Evolutionary conservation across 1,140 invertebrate species (phyloP), one percentile per base, ranked within the genome.

Genomic region (Penaeus vannamei): DNA sequence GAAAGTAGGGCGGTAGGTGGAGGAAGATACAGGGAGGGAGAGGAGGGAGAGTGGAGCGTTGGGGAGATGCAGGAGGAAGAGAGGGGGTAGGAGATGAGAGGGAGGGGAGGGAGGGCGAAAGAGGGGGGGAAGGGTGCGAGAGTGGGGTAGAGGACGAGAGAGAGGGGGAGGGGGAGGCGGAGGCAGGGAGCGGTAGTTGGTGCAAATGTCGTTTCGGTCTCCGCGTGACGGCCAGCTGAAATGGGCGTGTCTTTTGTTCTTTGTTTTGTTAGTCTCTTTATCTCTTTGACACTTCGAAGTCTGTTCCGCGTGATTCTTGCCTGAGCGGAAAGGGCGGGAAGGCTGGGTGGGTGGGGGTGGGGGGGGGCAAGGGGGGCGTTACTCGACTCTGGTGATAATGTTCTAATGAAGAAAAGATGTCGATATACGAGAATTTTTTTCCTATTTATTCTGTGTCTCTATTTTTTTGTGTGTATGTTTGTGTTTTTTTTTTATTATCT

Each of bases 331-430:
- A 60, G 20, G 60, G 62, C 2, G 1, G 20, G 29, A n/a, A 83
- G 29, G 36, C n/a, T 26, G n/a, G n/a, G n/a, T n/a, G n/a, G 36
- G 3, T 7, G 36, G 60, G 29, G 81, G 77, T 1, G 77, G 32
- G 32, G n/a, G 77, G 32, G 77, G 77, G 23, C 12, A 29, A 22
- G 5, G 22, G 46, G 1, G 10, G 26, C 23, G 60, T 66, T 29
- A 72, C 84, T 85, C 72, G 69, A 69, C 69, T 85, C 64, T 76
- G 32, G 12, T 22, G 42, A 64, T 72, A 76, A 72, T 53, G 76
- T 76, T 23, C 19, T 76, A 12, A 20, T 26, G 36, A 22, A 23
- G 64, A 42, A 72, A 59, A 36, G 64, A 64, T 20, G 17, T 36
- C 36, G 36, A 36, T 36, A 36, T 36, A 36, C 1, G 36, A 36